These are phyloP conservation scores for Mystacornis crossleyi DNA, from an alignment of 2,113 vertebrate species.

Conservation along the genomic window DNA sequence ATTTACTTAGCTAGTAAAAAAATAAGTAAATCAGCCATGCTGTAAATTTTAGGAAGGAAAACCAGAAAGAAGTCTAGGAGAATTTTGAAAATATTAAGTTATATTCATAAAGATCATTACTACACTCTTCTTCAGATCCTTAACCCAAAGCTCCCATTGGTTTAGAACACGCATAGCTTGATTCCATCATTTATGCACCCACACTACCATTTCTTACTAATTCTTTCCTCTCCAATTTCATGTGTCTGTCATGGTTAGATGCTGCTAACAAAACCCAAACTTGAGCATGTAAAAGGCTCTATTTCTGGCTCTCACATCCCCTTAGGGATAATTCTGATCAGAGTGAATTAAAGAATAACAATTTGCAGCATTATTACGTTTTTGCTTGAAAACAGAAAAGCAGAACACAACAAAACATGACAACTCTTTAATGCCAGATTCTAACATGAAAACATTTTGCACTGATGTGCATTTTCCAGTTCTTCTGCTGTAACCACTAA, in stretches of 20 bases:
- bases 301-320: neutral
- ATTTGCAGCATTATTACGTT: neutral
- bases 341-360: neutral
- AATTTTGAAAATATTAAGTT: neutral
- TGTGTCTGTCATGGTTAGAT: neutral
- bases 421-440: neutral
- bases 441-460: neutral
- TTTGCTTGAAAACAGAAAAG: neutral
- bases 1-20: neutral
- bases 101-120: neutral
- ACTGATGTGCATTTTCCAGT: neutral
- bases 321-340: neutral
- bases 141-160: neutral
- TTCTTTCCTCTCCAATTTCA: neutral
- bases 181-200: neutral
- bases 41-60: neutral
- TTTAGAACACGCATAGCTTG: neutral
- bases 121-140: neutral
- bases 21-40: rapidly evolving
- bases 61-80: neutral
- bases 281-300: neutral
- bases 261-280: neutral
- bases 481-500: neutral
- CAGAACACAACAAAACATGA: neutral
- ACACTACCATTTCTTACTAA: neutral